These are phyloP conservation scores for Varroa destructor DNA, from an alignment of 1,140 invertebrate genomes.

Conservation along the genomic window DNA sequence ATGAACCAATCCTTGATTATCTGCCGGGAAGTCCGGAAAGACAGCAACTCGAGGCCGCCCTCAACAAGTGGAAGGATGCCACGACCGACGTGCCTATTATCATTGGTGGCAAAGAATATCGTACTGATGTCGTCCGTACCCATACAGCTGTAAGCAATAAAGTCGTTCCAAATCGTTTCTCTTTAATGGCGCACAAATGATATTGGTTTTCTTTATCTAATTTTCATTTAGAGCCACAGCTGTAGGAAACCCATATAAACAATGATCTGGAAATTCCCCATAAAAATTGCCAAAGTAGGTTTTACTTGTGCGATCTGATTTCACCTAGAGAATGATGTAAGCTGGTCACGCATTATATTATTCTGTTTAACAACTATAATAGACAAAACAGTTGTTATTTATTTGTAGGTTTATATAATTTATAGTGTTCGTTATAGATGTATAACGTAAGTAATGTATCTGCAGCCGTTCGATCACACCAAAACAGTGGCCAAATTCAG, in stretches of 20 bases:
- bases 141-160: constrained; percentile 14
- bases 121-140: constrained; percentile 51
- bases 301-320: no score
- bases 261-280: no score
- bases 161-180: not conserved
- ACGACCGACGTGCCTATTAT: constrained; percentile 77
- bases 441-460: constrained; percentile 34
- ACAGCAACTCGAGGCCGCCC: constrained; percentile 53
- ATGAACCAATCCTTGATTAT: constrained; percentile 69
- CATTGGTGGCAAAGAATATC: constrained; percentile 73
- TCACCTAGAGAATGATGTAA: no score
- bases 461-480: constrained; percentile 70
- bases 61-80: constrained; percentile 52
- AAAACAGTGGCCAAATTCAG: constrained; percentile 79
- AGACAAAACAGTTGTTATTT: no score
- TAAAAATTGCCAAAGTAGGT: no score
- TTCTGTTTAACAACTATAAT: not conserved
- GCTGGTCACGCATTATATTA: no score
- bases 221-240: constrained; percentile 29
- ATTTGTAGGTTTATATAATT: not conserved
- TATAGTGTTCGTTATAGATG: not conserved
- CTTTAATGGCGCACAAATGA: constrained; percentile 1
- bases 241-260: not conserved
- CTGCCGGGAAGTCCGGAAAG: constrained; percentile 68
- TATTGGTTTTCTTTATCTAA: not conserved